phyloP scores from a whole-genome alignment of 2,797 vertebrate genomes.

The Podargus strigoides region DNA sequence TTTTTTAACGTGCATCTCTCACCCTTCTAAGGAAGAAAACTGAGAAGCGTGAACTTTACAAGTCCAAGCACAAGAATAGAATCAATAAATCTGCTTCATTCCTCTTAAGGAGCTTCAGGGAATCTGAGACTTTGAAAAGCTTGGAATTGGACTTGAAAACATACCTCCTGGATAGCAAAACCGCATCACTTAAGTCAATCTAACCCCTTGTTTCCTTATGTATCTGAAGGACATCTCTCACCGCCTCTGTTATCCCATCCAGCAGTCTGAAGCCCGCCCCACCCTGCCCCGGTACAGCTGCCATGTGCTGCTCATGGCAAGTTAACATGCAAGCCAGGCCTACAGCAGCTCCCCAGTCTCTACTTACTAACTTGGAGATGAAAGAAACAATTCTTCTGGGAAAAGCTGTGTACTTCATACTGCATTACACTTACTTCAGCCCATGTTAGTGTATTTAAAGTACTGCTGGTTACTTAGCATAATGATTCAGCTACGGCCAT shows the following conservation, averaged over 20 bases:
- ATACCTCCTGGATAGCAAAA: background rate
- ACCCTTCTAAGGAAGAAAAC: background rate
- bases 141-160: background rate
- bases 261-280: background rate
- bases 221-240: background rate
- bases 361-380: background rate
- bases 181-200: background rate
- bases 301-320: background rate
- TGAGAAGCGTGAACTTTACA: background rate
- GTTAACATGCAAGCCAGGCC: slow-evolving; percentile 20
- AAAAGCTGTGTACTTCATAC: background rate
- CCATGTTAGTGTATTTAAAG: slow-evolving; percentile 20
- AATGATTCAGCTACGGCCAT: slow-evolving; percentile 37
- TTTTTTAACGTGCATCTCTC: background rate
- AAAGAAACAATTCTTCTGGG: slow-evolving; percentile 6
- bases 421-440: background rate
- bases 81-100: background rate
- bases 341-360: background rate
- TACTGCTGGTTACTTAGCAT: slow-evolving; percentile 45
- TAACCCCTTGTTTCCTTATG: background rate
- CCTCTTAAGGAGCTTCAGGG: background rate
- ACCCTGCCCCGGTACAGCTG: background rate
- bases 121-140: background rate
- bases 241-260: background rate
- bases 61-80: background rate